Base-by-base conservation (phyloP, 2,797 vertebrate genomes). In the Linurgus olivaceus region DNA sequence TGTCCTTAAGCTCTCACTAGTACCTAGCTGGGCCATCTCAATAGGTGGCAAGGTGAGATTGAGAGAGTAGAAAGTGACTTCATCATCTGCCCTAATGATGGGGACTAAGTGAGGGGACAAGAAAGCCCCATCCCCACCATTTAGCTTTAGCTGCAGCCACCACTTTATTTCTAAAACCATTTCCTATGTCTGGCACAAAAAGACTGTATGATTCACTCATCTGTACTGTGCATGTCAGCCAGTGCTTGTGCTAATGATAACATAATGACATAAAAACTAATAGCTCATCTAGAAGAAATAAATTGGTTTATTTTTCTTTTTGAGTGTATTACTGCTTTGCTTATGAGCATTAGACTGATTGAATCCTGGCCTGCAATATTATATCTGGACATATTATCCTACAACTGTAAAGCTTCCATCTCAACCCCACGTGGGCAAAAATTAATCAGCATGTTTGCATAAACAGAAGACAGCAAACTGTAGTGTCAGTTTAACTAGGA, bases 201-300 rank as follows among this genome's bases (percentile, higher is more conserved):
- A 11, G 45, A 28, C n/a, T 26, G 1, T 63, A 10, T 0, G 0
- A 79, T 51, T 90, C 33, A 54, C 38, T 76, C 2, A 0, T 52
- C 33, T 52, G 38, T 48, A 29, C 25, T 59, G 25, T 47, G 29
- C 48, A 7, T 3, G 0, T 67, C n/a, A 65, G 35, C 75, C 78
- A 62, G 38, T 65, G 38, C n/a, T 76, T 20, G 1, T 45, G 54
- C 61, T 94, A 58, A 55, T 67, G 16, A 45, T 76, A 91, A 48
- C 1, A 1, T 77, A 54, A 70, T 29, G 35, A 37, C 26, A 44
- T 71, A 51, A 79, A 86, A 93, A 57, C 17, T 61, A 83, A 71
- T 24, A 80, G 81, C 58, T 90, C 61, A 78, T 87, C 44, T 61
- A 55, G 65, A 82, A 82, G 20, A 88, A 85, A 63, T 52, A 63